Conservation (phyloP, 2,113 vertebrate genomes). For the Ahaetulla prasina region DNA sequence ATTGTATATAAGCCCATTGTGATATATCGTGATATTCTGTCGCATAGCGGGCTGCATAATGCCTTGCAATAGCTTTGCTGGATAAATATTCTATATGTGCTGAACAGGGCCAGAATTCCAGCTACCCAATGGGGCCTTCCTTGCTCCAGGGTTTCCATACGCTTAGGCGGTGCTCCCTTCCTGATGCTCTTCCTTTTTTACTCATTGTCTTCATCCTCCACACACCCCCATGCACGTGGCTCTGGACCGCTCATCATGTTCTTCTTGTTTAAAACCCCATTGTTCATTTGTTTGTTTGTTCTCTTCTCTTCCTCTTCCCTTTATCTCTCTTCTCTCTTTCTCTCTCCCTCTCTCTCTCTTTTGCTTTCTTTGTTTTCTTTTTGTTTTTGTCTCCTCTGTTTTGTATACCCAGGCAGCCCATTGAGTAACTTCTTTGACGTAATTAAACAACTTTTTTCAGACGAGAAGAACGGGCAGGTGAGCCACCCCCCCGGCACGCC, state of each 20-base stretch:
- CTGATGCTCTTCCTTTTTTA: conserved; percentile 61
- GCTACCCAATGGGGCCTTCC: conserved; percentile 8
- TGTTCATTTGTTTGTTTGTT: conserved; percentile 88
- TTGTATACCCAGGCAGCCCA: conserved; percentile 90
- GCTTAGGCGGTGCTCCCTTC: conserved; percentile 51
- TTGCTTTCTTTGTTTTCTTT: conserved; percentile 55
- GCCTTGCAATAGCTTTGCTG: neutral
- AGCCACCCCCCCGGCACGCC: conserved; percentile 84
- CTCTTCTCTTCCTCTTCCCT: conserved; percentile 77
- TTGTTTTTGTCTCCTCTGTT: conserved; percentile 75
- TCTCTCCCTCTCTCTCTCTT: conserved; percentile 56
- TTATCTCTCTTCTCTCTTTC: conserved; percentile 71
- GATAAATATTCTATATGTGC: conserved; percentile 4
- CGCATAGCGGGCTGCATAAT: neutral
- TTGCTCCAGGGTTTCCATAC: conserved; percentile 49
- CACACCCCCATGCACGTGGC: conserved; percentile 58
- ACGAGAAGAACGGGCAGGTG: conserved; percentile 99
- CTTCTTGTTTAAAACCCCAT: conserved; percentile 73
- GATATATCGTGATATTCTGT: neutral
- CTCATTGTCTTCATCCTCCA: conserved; percentile 61
- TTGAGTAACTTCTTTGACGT: conserved; percentile 99
- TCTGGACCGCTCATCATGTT: conserved; percentile 68
- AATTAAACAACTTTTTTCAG: conserved; percentile 99
- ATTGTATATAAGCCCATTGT: neutral
- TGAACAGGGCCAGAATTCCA: neutral